phyloP scores from a whole-genome alignment of 2,888 invertebrate species.

The Hirudinaria manillensis region DNA sequence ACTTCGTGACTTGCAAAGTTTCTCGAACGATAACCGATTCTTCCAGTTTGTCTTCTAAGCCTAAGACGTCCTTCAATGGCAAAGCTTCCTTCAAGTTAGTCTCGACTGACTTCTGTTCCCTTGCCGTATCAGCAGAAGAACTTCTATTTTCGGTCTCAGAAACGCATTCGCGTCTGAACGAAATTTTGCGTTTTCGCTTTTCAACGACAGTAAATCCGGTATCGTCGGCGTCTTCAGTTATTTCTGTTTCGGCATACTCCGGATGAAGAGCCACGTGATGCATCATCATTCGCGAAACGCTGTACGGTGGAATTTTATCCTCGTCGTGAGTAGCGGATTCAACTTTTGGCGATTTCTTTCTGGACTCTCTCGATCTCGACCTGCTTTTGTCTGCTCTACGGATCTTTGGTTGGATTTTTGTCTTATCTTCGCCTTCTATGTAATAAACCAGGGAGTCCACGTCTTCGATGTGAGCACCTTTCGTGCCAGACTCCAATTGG shows the following conservation, averaged over 20 bases:
- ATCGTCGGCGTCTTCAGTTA: conserved; percentile 2
- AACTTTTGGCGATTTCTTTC: background rate
- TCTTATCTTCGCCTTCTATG: background rate
- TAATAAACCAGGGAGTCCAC: conserved; percentile 19
- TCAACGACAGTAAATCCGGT: conserved; percentile 17
- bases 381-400: background rate
- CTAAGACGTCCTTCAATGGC: too few species aligned
- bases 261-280: conserved; percentile 2
- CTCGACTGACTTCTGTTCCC: too few species aligned
- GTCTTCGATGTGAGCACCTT: conserved; percentile 7
- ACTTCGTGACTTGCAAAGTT: too few species aligned
- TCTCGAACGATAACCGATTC: too few species aligned
- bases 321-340: background rate
- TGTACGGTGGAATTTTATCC: background rate
- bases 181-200: conserved; percentile 16
- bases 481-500: background rate
- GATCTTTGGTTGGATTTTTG: background rate
- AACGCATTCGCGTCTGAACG: background rate
- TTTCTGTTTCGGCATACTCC: background rate
- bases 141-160: background rate
- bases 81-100: too few species aligned
- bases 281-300: background rate
- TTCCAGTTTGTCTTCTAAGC: too few species aligned
- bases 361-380: background rate
- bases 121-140: background rate